Evolutionary conservation across 53 echinoderm and acorn worm species (phyloP), one percentile per base, ranked within the genome.

Genomic region (Crossaster papposus): DNA sequence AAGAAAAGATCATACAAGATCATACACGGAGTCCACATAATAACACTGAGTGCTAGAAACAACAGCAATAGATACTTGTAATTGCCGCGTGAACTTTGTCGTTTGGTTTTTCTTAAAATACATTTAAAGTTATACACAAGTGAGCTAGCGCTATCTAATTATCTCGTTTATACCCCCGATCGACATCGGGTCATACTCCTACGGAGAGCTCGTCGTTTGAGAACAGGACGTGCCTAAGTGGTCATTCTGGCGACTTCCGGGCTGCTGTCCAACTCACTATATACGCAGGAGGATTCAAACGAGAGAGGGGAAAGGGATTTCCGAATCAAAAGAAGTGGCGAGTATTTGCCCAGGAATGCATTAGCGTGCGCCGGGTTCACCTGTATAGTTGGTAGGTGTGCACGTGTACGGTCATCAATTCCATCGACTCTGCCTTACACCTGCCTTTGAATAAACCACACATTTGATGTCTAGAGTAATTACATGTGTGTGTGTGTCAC

Each of bases 181-280:
- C 22, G 3, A 58, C 17, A 8, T 18, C 2, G 24, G 24, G 28
- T 68, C 17, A n/a, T 18, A 0, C 28, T 68, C 4, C 68, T 23
- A 7, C 68, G 2, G 28, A 68, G 28, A 26, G 68, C 68, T 26
- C 68, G 4, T 28, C 68, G 11, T 26, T 68, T n/a, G 58, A 15
- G 58, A 58, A 68, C 68, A 28, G 68, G 68, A 68, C 68, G 68
- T 68, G 68, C 68, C 68, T 68, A 68, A 68, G 68, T 68, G 68
- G 68, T 68, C 24, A 68, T 68, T 68, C 68, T 10, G 68, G 28
- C 68, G 11, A 68, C 68, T 68, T 68, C 68, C 24, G 17, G 68
- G 4, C 28, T 28, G 68, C 68, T 28, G 68, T 68, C 28, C 28
- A 68, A 28, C n/a, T 68, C 68, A 68, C 9, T 11, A 10, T 23